A percentile compares a stretch with the other conserved stretches of the same genome.
phyloP scores from a whole-genome alignment of 2,113 vertebrate genomes.

The Hippocampus guttulatus region DNA sequence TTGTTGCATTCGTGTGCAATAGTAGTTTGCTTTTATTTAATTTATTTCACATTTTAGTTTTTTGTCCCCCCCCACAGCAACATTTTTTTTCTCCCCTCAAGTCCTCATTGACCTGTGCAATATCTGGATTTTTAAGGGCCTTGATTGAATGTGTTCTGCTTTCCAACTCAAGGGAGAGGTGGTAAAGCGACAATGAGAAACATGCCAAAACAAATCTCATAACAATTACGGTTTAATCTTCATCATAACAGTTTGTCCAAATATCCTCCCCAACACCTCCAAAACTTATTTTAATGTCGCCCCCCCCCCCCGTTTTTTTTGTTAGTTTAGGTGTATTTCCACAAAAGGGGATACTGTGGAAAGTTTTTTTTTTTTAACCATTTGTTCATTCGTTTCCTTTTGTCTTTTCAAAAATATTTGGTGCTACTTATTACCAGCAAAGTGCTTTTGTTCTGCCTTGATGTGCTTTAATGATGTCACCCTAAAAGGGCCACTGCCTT shows the following conservation, averaged over 20 bases:
- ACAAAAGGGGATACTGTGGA: conserved; percentile 1
- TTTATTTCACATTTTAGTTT: conserved; percentile 59
- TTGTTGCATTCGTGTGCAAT: conserved; percentile 43
- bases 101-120: conserved; percentile 59
- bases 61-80: conserved; percentile 9
- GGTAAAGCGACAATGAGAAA: conserved; percentile 35
- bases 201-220: conserved; percentile 56
- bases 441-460: conserved; percentile 56
- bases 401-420: conserved; percentile 44
- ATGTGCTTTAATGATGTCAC: conserved; percentile 43
- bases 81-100: conserved; percentile 2
- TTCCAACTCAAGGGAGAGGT: conserved; percentile 45
- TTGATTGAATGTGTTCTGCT: conserved; percentile 28
- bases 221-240: conserved; percentile 32
- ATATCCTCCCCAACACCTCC: conserved; percentile 12
- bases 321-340: conserved; percentile 17
- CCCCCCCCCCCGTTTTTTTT: not conserved
- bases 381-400: conserved; percentile 24
- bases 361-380: conserved; percentile 13
- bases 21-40: conserved; percentile 62
- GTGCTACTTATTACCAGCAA: conserved; percentile 64
- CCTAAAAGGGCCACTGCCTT: conserved; percentile 58
- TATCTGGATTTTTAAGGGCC: conserved; percentile 60
- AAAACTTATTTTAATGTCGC: not conserved
- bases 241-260: conserved; percentile 28